Base-by-base conservation (phyloP, 2,797 vertebrate genomes). In the Anomalospiza imberbis region DNA sequence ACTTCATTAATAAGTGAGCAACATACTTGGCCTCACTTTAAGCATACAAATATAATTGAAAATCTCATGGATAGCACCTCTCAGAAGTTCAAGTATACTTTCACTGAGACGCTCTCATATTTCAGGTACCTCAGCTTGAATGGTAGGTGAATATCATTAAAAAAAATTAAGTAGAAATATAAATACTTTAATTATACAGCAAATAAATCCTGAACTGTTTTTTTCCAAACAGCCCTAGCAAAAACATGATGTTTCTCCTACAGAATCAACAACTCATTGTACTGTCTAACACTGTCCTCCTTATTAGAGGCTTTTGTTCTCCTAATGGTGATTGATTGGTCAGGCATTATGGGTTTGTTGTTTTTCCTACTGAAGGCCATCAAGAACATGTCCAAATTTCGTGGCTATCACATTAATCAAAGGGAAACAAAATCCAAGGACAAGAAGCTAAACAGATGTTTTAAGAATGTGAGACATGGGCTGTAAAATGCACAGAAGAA, bases 401-500 rank as follows among this genome's bases (percentile, higher is more conserved):
- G 91, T 97, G 97, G 96, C 97, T 98, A 98, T 98, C 97, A 93
- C 91, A 92, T 97, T 98, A 98, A 98, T 98, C 98, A 98, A 98
- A 98, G 97, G 95, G 97, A 98, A 98, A 98, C 98, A 98, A 97
- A 98, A 97, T 96, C 96, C 89, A 94, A 77, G 76, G 95, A 92
- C 93, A 85, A 75, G 86, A 97, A 95, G 94, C 94, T 95, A 95
- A 96, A 89, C 85, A 87, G 95, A 92, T 95, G 92, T 75, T 91
- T 92, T 88, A 83, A 97, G 95, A 88, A 95, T 75, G 53, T 54
- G 80, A 89, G 85, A 81, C 62, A 48, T 63, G 95, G 76, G 94
- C 76, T 88, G 75, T 91, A 96, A 97, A 96, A 95, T 72, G 85
- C 51, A 61, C 51, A 68, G 62, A 47, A 74, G 77, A 40, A 58